phyloP scores from a whole-genome alignment of 2,888 invertebrate species.

The Eupithecia tripunctaria region DNA sequence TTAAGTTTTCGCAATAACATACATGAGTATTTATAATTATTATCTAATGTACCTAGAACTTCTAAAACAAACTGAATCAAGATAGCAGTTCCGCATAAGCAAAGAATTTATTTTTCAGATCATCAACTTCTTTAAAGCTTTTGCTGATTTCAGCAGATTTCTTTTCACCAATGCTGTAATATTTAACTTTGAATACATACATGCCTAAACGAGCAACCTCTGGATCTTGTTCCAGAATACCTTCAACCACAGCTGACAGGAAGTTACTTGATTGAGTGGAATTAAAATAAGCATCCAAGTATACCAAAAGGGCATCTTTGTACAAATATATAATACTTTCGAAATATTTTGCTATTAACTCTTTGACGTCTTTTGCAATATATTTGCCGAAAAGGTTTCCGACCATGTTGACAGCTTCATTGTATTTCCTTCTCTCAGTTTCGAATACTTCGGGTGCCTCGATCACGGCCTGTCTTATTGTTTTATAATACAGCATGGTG shows the following conservation, averaged over 20 bases:
- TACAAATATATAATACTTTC: conserved; percentile 30
- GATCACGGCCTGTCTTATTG: conserved; percentile 50
- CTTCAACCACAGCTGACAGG: conserved; percentile 21
- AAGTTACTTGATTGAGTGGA: conserved; percentile 26
- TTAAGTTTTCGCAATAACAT: too few relatives aligned
- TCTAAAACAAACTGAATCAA: not conserved
- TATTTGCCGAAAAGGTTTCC: conserved; percentile 59
- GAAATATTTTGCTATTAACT: conserved; percentile 26
- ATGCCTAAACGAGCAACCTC: conserved; percentile 24
- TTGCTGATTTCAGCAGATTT: conserved; percentile 8
- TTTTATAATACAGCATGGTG: conserved; percentile 63
- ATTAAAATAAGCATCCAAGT: conserved; percentile 26
- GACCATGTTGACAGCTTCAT: conserved; percentile 55
- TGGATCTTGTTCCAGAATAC: conserved; percentile 24
- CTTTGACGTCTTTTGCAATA: conserved; percentile 29
- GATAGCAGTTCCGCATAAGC: conserved; percentile 6
- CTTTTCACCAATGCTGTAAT: conserved; percentile 10
- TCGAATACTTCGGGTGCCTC: conserved; percentile 45
- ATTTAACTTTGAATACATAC: conserved; percentile 25
- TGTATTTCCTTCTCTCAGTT: conserved; percentile 43
- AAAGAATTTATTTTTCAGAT: conserved; percentile 20
- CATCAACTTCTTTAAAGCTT: not conserved
- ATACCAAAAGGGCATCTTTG: conserved; percentile 17
- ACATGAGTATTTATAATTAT: too few relatives aligned
- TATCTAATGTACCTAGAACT: too few relatives aligned